Evolutionary conservation across 1,140 invertebrate genomes (phyloP).

Genomic region (Ectropis grisescens): DNA sequence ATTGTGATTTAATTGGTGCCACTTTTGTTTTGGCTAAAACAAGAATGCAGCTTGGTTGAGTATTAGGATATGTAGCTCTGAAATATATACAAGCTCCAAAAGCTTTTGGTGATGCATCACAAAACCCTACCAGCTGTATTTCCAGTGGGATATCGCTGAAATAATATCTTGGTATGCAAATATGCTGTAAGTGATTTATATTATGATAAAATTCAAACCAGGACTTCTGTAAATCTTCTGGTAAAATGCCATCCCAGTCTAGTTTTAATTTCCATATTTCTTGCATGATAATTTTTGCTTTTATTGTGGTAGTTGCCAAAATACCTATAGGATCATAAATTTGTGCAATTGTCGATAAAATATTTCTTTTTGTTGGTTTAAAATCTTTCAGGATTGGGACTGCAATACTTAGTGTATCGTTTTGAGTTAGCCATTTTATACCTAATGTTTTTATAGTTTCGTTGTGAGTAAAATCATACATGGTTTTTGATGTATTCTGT

Average conservation of each 20-base stretch:
- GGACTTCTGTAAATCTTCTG: conserved; percentile 8
- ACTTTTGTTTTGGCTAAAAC: conserved; percentile 9
- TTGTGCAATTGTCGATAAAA: conserved; percentile 31
- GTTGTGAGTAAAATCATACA: conserved; percentile 1
- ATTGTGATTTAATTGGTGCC: conserved; percentile 8
- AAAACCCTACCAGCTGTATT: conserved; percentile 8
- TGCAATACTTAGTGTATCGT: conserved; percentile 3
- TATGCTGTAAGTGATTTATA: conserved; percentile 4
- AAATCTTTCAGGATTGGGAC: conserved; percentile 2
- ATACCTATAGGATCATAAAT: conserved; percentile 36
- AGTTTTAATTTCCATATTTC: conserved; percentile 31
- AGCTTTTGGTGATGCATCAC: conserved; percentile 22
- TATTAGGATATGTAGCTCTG: conserved; percentile 7
- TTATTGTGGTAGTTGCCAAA: conserved; percentile 28
- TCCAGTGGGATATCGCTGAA: too few relatives aligned
- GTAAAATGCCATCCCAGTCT: conserved; percentile 38
- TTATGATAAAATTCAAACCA: conserved; percentile 15
- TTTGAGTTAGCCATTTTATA: conserved; percentile 5
- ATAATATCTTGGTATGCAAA: conserved; percentile 9
- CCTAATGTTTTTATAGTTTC: conserved; percentile 7
- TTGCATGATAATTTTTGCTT: conserved; percentile 47
- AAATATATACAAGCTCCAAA: conserved; percentile 22
- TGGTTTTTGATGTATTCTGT: background rate
- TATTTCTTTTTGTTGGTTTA: conserved; percentile 18
- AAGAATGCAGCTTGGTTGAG: conserved; percentile 2